A percentile compares a stretch with the other conserved stretches of the same genome.
Evolutionary conservation across 2,113 vertebrate genomes (phyloP).

Genomic region (Furnarius figulus): DNA sequence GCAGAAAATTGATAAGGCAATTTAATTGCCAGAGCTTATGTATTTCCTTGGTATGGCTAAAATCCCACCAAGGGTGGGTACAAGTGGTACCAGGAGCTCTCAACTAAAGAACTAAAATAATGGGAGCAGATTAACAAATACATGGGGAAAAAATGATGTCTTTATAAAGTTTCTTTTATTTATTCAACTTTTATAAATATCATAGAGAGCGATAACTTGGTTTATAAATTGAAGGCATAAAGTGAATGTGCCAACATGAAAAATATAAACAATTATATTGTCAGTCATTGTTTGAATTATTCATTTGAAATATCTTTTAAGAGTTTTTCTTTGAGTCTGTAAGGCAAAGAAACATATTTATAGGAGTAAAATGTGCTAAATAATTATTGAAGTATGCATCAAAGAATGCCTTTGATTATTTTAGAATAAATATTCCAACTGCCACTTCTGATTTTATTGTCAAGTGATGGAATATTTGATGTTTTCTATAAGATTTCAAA

Average conservation of each 20-base stretch:
- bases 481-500: constrained; percentile 26
- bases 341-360: constrained; percentile 37
- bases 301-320: constrained; percentile 61
- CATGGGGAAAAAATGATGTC: not conserved
- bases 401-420: constrained; percentile 46
- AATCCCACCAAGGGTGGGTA: constrained; percentile 44
- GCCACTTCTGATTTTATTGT: constrained; percentile 24
- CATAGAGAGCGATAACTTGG: not conserved
- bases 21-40: constrained; percentile 63
- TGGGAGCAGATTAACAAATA: constrained; percentile 19
- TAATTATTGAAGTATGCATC: constrained; percentile 54
- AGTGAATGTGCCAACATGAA: constrained; percentile 16
- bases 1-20: constrained; percentile 70
- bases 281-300: constrained; percentile 61
- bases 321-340: constrained; percentile 23
- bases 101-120: constrained; percentile 57
- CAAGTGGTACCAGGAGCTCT: constrained; percentile 26
- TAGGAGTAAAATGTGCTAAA: constrained; percentile 18
- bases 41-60: constrained; percentile 46
- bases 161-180: not conserved
- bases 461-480: constrained; percentile 24
- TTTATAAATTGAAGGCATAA: constrained; percentile 33
- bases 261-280: constrained; percentile 53
- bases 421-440: constrained; percentile 35
- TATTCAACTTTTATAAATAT: constrained; percentile 40